Conservation (phyloP, 2,888 invertebrate genomes). For the Autographa gamma region DNA sequence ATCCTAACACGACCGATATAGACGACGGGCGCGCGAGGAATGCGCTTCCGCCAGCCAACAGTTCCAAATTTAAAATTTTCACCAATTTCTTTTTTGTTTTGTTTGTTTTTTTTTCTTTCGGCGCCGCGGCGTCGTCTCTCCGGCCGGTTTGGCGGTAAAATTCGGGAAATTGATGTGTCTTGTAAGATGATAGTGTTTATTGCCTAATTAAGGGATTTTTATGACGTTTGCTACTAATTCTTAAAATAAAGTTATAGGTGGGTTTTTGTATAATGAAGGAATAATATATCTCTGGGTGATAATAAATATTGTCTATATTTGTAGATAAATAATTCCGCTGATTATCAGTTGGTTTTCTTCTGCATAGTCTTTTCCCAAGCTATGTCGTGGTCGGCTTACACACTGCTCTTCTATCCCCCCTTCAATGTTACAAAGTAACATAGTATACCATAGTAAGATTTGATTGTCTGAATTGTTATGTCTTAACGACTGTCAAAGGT, state of each 20-base stretch:
- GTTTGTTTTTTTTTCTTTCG: conserved; percentile 48
- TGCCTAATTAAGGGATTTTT: not conserved
- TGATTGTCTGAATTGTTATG: too few species aligned
- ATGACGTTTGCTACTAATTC: conserved; percentile 2
- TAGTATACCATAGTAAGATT: too few species aligned
- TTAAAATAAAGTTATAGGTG: not conserved
- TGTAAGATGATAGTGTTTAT: conserved; percentile 37
- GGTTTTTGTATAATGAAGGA: not conserved
- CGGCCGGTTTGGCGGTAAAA: conserved; percentile 39
- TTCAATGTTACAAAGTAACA: too few species aligned
- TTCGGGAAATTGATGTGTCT: conserved; percentile 28
- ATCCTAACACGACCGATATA: conserved; percentile 69
- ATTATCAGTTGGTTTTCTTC: too few species aligned
- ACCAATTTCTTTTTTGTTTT: conserved; percentile 66
- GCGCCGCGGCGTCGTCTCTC: conserved; percentile 30
- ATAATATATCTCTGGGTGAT: too few species aligned
- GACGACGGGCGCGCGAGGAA: conserved; percentile 69
- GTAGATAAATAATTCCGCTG: too few species aligned
- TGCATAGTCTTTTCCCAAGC: too few species aligned
- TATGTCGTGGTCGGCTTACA: too few species aligned
- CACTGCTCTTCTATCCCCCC: too few species aligned
- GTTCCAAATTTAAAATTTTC: conserved; percentile 77
- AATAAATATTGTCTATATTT: too few species aligned
- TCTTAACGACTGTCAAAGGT: too few species aligned
- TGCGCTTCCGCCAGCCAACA: conserved; percentile 78